These are phyloP conservation scores for Calonectris borealis DNA, from an alignment of 2,113 vertebrate genomes.

Conservation along the genomic window DNA sequence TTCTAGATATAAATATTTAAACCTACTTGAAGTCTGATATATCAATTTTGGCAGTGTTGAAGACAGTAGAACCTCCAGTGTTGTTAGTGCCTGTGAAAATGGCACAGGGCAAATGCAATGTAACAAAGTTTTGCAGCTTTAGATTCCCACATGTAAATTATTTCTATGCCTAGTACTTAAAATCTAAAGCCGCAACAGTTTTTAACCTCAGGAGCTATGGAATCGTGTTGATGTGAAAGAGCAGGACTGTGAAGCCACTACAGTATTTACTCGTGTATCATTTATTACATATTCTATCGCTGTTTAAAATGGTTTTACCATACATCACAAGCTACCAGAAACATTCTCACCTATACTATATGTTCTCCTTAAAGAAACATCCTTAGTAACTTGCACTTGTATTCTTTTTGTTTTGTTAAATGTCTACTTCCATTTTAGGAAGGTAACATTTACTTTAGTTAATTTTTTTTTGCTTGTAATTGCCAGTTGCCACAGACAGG, in stretches of 20 bases:
- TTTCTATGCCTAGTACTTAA: not conserved
- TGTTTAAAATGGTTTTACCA: not conserved
- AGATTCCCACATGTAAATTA: not conserved
- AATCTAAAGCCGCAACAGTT: not conserved
- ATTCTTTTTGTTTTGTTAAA: not conserved
- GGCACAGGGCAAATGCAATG: not conserved
- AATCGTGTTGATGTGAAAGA: not conserved
- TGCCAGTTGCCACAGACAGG: slow-evolving; percentile 1
- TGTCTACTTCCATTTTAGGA: not conserved
- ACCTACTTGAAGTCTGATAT: not conserved
- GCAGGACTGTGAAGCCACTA: not conserved
- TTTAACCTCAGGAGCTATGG: not conserved
- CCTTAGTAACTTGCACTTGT: not conserved
- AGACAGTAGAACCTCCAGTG: not conserved
- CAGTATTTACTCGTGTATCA: not conserved
- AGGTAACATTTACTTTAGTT: not conserved
- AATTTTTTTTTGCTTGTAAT: not conserved
- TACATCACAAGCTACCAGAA: not conserved
- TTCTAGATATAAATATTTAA: slow-evolving; percentile 34
- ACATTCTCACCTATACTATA: not conserved
- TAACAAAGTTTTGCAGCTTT: not conserved
- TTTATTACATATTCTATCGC: not conserved
- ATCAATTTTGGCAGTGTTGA: not conserved
- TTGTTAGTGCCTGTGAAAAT: slow-evolving; percentile 25
- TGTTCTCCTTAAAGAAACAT: not conserved